phyloP scores from a whole-genome alignment of 2,888 invertebrate species.

The Apamea anceps region DNA sequence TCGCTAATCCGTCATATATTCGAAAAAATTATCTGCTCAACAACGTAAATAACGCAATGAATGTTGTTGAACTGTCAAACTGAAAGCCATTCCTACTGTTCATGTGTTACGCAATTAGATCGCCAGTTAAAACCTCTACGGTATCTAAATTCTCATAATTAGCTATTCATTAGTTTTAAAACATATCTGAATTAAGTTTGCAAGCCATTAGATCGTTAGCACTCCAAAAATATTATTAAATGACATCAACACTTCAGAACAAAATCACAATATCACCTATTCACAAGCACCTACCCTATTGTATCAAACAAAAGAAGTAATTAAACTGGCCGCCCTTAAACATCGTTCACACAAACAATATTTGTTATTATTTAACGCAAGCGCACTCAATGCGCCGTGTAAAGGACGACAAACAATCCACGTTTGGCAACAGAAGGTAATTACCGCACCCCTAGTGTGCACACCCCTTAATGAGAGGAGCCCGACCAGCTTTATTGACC shows the following conservation, averaged over 20 bases:
- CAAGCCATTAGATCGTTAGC: background rate
- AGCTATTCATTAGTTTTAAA: background rate
- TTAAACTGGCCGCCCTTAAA: constrained; percentile 79
- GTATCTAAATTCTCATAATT: background rate
- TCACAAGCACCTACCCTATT: constrained; percentile 43
- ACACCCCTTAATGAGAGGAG: constrained; percentile 76
- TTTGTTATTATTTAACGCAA: constrained; percentile 85
- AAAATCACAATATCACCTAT: constrained; percentile 36
- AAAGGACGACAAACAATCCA: constrained; percentile 78
- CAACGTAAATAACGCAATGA: no score
- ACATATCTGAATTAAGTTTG: background rate
- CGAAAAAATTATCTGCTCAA: no score
- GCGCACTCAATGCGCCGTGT: constrained; percentile 76
- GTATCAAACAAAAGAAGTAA: constrained; percentile 75
- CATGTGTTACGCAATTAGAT: background rate
- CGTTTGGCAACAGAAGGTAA: constrained; percentile 81
- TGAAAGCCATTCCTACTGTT: no score
- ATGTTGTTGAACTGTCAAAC: no score
- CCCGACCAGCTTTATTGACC: constrained; percentile 74
- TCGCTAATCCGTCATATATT: no score
- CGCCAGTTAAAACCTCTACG: background rate
- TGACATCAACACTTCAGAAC: constrained; percentile 29
- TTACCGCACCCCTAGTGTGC: constrained; percentile 80
- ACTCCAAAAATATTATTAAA: constrained; percentile 21
- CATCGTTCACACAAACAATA: constrained; percentile 80